Evolutionary conservation across 2,797 vertebrate species (phyloP), one percentile per base, ranked within the genome.

Genomic region (Labeo calbasu): DNA sequence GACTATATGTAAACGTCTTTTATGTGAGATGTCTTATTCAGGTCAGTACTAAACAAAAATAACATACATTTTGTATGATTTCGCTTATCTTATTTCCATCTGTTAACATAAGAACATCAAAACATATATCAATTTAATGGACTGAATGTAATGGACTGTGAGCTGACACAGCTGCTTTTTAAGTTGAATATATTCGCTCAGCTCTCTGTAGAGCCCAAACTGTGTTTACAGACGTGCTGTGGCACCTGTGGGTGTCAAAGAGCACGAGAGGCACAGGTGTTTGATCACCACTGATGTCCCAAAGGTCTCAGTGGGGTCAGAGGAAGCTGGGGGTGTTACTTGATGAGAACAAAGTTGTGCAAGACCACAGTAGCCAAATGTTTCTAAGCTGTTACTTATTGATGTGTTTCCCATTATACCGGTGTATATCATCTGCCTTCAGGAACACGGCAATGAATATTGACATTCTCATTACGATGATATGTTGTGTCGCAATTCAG

Each of bases 301-400:
- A 84, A 79, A 80, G 66, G 79, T 59, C 63, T 57, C 72, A 36
- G 51, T 9, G 53, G 21, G 55, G 43, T 63, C 86, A 86, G 75
- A 32, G 77, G 57, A 70, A 82, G 48, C 46, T 72, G 51, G 51
- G 36, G 46, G 28, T 76, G 53, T 81, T 51, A 79, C 71, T 50
- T 72, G 25, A 17, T 10, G 50, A 19, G 23, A 32, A 69, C 76
- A 82, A 75, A 69, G 73, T 32, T 48, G 66, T 72, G 7, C 21
- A 66, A 68, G 43, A 46, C 9, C 43, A 55, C 53, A 7, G 21
- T 43, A 23, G 81, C 32, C 57, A 9, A 46, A 66, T 72, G n/a
- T 32, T 73, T 46, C 25, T 2, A 19, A 13, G 79, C 51, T 9
- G 32, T 55, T 40, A 25, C 51, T 69, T 69, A 69, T 69, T 69